Base-by-base conservation (phyloP, 1,140 invertebrate species). In the Zaprionus ornatus region DNA sequence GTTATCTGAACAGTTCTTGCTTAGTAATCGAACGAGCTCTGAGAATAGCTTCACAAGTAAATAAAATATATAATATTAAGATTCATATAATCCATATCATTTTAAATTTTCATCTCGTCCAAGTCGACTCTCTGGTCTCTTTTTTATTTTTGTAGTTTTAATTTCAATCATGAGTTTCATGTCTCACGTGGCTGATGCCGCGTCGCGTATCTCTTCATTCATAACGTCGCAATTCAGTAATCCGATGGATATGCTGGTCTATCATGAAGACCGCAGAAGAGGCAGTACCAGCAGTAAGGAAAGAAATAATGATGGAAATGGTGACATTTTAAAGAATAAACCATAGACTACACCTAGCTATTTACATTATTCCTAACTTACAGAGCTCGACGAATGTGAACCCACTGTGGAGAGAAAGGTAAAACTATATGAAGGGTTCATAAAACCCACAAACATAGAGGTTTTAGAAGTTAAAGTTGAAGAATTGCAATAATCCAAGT, bases 221-320 rank as follows among this genome's bases (percentile, higher is more conserved):
- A n/a, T 48, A 17, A 50, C 27, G 21, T 21, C 55, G 2, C n/a
- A 21, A 1, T n/a, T 12, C 4, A 42, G 13, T 5, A 21, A 23
- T 27, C 32, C 57, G 19, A 69, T 5, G 10, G 35, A 69, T 21
- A 23, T 62, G 3, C 2, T 25, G 21, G 23, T 40, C 13, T 21
- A 13, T n/a, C 68, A 48, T 15, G 60, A 23, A 12, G 40, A 45
- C 19, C 40, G 55, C 3, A 64, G 79, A 80, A 65, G 55, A 17
- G 12, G 10, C 45, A 50, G 45, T 9, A 13, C 25, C 42, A 45
- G 13, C 79, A 54, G 25, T 45, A 52, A 25, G 21, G 21, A 70
- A 50, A 27, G 32, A 17, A 55, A 61, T 12, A 9, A 10, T 3
- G 54, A 45, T 65, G 54, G 54, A 7, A 59, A 45, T 1, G 40